Evolutionary conservation across 2,888 invertebrate species (phyloP).

Genomic region (Drosophila silvestris): DNA sequence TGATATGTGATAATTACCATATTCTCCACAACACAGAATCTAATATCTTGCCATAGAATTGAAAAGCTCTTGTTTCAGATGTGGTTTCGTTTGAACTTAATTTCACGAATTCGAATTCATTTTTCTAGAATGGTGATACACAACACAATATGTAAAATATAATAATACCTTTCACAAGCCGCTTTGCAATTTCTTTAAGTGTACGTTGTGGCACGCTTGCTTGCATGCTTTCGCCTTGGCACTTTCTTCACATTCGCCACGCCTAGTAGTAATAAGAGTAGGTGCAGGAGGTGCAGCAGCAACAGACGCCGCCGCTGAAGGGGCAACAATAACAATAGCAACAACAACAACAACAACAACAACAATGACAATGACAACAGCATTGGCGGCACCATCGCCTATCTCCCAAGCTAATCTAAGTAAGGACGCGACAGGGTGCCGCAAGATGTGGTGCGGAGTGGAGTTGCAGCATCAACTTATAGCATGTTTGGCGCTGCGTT

Average conservation of each 20-base stretch:
- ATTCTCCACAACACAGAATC: not conserved
- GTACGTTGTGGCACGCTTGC: constrained; percentile 45
- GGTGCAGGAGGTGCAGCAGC: constrained; percentile 36
- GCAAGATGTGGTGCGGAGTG: not conserved
- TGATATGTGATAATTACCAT: not conserved
- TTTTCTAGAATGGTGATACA: not conserved
- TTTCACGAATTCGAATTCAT: not conserved
- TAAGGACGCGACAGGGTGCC: constrained; percentile 19
- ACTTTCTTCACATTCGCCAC: constrained; percentile 64
- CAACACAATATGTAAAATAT: not conserved
- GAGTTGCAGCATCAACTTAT: constrained; percentile 9
- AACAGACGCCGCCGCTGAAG: constrained; percentile 33
- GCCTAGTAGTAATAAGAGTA: constrained; percentile 44
- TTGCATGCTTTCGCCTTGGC: constrained; percentile 42
- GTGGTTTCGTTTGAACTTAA: not conserved
- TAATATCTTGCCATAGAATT: not conserved
- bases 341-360: constrained; percentile 20
- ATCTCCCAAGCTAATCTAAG: constrained; percentile 74
- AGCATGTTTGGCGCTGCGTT: constrained; percentile 48
- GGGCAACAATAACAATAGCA: constrained; percentile 25
- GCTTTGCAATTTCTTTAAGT: constrained; percentile 23
- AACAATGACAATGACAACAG: constrained; percentile 13
- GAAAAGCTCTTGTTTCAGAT: not conserved
- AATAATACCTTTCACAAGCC: not conserved
- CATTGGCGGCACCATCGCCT: constrained; percentile 55